Percentiles rank a stretch among this genome's conserved stretches.
phyloP scores from a whole-genome alignment of 2,797 vertebrate species.

The Merluccius polli region DNA sequence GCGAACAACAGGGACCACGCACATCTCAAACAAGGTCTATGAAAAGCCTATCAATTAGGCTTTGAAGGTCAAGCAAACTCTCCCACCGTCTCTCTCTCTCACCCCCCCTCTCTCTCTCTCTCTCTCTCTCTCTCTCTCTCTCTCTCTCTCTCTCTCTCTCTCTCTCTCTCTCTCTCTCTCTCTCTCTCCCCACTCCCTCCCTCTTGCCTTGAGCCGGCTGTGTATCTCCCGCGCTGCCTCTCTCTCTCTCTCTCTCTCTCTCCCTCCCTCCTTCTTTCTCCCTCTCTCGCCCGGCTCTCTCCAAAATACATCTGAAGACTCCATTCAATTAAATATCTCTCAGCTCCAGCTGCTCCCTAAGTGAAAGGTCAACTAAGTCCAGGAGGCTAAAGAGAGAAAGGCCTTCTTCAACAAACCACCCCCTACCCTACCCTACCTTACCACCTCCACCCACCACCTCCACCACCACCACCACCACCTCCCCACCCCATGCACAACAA shows the following conservation, averaged over 20 bases:
- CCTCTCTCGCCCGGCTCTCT: conserved; percentile 66
- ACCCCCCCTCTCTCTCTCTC: background rate
- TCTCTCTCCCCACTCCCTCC: conserved; percentile 32
- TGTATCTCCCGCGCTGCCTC: conserved; percentile 23
- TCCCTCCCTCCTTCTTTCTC: conserved; percentile 51
- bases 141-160: conserved; percentile 61
- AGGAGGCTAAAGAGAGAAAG: conserved; percentile 71
- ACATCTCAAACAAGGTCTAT: conserved; percentile 76
- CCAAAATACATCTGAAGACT: conserved; percentile 90
- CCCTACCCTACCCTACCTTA: too few relatives aligned
- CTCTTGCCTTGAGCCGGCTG: background rate
- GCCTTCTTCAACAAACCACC: too few relatives aligned
- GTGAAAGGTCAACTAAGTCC: conserved; percentile 94
- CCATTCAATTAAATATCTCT: conserved; percentile 96
- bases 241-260: conserved; percentile 51
- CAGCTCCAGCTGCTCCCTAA: conserved; percentile 89
- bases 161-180: conserved; percentile 33
- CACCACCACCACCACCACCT: too few relatives aligned
- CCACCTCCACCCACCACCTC: too few relatives aligned
- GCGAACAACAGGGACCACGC: conserved; percentile 69
- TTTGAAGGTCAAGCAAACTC: conserved; percentile 86
- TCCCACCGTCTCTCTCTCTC: conserved; percentile 38
- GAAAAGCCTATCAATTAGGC: conserved; percentile 85
- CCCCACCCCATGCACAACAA: conserved; percentile 46
- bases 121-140: too few relatives aligned